A percentile compares a stretch with the other conserved stretches of the same genome.
phyloP scores from a whole-genome alignment of 2,888 invertebrate genomes.

The Thymelicus lineola region DNA sequence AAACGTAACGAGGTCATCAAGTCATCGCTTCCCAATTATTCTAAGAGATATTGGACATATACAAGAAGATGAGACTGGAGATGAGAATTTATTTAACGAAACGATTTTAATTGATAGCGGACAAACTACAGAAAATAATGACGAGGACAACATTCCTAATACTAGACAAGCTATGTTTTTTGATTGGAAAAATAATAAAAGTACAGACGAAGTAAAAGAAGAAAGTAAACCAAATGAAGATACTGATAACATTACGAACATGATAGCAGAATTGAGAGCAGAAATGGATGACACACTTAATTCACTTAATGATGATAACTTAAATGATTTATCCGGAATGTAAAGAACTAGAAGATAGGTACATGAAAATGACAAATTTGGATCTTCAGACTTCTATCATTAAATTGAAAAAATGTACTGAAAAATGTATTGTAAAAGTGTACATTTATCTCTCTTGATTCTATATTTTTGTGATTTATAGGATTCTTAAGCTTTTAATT shows the following conservation, averaged over 20 bases:
- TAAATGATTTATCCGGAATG: too few species aligned
- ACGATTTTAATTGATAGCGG: background rate
- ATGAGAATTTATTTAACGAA: background rate
- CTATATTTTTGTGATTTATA: too few species aligned
- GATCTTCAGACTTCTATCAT: too few species aligned
- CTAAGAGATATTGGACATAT: conserved; percentile 29
- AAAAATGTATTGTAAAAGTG: too few species aligned
- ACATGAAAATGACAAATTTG: too few species aligned
- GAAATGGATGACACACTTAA: conserved; percentile 45
- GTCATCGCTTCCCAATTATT: conserved; percentile 25
- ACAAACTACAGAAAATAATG: background rate
- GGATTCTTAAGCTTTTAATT: too few species aligned
- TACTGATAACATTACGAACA: conserved; percentile 8
- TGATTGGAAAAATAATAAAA: conserved; percentile 14
- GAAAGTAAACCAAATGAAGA: background rate
- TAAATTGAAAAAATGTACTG: too few species aligned
- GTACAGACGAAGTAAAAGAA: background rate
- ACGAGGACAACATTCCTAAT: background rate
- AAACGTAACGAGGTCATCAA: conserved; percentile 2
- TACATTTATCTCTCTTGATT: too few species aligned
- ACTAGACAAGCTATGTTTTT: background rate
- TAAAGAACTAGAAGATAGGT: too few species aligned
- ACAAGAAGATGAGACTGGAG: conserved; percentile 2
- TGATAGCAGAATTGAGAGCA: conserved; percentile 45
- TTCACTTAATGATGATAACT: conserved; percentile 5